Base-by-base conservation (phyloP, 2,113 vertebrate genomes). In the Dasyornis broadbenti region DNA sequence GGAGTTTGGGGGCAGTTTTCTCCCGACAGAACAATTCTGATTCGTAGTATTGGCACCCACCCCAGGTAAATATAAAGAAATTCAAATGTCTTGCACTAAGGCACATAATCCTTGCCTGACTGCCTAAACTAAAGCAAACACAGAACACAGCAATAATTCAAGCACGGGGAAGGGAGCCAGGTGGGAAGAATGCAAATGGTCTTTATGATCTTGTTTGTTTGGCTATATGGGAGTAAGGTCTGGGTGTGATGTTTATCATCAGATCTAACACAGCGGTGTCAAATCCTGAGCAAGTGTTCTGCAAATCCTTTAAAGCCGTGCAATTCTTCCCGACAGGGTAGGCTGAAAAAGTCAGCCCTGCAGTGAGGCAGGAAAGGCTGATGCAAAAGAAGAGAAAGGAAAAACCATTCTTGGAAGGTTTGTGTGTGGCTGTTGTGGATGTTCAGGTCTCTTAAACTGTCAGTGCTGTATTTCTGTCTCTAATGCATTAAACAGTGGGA, bases 181-280 rank as follows among this genome's bases (percentile, higher is more conserved):
- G 75, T 72, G 50, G 39, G 56, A 42, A 96, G 73, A 91, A 78
- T 86, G 81, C 42, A 81, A 78, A 91, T 75, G n/a, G 15, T 85
- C 84, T 93, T 95, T 76, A 82, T 6, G 15, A 8, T 82, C 53
- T 56, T 93, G 69, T 91, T 93, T 93, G 37, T 84, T 75, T 89
- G 61, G 53, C n/a, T 68, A 1, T 57, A 45, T 49, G 44, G 44
- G 64, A 12, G 31, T 40, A 53, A 85, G 85, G 44, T 76, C 81
- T 95, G 26, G 4, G 39, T 37, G 47, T 82, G 84, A 54, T 54
- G 71, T 90, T 94, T 61, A n/a, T 69, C 45, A 37, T 56, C 91
- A 60, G 33, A 30, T 52, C 47, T 79, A 50, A 92, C 64, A 72
- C 5, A 79, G 39, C 0, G 0, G 14, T 53, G 63, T 80, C 59